Percentiles rank a stretch among this genome's conserved stretches.
Evolutionary conservation across 2,888 invertebrate species (phyloP).

Genomic region (Spodoptera picta): DNA sequence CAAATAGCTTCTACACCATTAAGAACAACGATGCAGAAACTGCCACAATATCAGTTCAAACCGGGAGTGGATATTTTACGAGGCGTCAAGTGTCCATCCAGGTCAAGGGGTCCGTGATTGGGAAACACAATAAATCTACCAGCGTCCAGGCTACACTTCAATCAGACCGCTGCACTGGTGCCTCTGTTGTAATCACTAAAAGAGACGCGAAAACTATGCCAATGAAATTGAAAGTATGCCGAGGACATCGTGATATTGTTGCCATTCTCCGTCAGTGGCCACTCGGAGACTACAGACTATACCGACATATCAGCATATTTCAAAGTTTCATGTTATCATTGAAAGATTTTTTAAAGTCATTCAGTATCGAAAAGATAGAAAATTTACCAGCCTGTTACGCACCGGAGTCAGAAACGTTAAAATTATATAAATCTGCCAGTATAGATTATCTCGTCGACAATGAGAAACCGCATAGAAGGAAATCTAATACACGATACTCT

Average conservation of each 20-base stretch:
- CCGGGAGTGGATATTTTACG: slow-evolving; percentile 52
- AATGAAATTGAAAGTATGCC: slow-evolving; percentile 60
- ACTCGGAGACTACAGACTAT: slow-evolving; percentile 13
- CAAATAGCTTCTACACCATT: slow-evolving; percentile 16
- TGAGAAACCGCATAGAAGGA: slow-evolving; percentile 13
- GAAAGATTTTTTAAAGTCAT: slow-evolving; percentile 53
- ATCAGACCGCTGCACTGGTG: slow-evolving; percentile 58
- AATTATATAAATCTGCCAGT: slow-evolving; percentile 65
- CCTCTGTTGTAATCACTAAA: slow-evolving; percentile 40
- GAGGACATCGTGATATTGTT: slow-evolving; percentile 66
- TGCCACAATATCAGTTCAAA: slow-evolving; percentile 63
- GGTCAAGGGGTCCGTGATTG: slow-evolving; percentile 44
- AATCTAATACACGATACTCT: slow-evolving; percentile 12
- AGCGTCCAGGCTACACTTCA: slow-evolving; percentile 52
- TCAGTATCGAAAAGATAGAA: slow-evolving; percentile 73
- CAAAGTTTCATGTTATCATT: slow-evolving; percentile 57
- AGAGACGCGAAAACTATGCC: slow-evolving; percentile 64
- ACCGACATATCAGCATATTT: slow-evolving; percentile 36
- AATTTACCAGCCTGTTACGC: slow-evolving; percentile 60
- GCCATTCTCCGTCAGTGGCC: slow-evolving; percentile 63
- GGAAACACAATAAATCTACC: slow-evolving; percentile 62
- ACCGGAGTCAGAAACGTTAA: slow-evolving; percentile 55
- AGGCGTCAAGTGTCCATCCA: slow-evolving; percentile 63
- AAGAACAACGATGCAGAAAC: slow-evolving; percentile 25
- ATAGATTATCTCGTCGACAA: slow-evolving; percentile 43